Base-by-base conservation (phyloP, 2,888 invertebrate species). In the Arge pagana region DNA sequence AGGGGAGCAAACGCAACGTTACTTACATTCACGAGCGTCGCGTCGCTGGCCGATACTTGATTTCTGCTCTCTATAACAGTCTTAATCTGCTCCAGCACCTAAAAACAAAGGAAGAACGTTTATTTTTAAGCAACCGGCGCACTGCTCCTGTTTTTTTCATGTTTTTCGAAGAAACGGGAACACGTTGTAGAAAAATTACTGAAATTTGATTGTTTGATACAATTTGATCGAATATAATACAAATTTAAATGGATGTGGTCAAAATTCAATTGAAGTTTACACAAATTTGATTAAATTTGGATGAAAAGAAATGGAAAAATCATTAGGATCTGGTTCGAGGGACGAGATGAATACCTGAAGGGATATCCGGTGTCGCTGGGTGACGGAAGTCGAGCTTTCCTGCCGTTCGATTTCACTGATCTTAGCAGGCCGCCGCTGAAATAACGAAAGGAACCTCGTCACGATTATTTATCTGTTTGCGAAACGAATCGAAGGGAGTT, bases 21-120 rank as follows among this genome's bases (percentile, higher is more conserved):
- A 70, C 72, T 74, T 54, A 74, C 75, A 50, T 71, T 68, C 41
- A 61, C 52, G 41, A 52, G 59, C 51, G 64, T 60, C 49, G 64
- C 56, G 53, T 55, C 59, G 33, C 67, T 68, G 24, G 67, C 54
- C 30, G 68, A 66, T 56, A 69, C 62, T 56, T 75, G 74, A 56
- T 74, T 74, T 58, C 74, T 68, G 64, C 67, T 73, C 64, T 76
- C 74, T 64, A 74, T 73, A 56, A 70, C 74, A 49, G 74, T 74
- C 62, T 75, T 74, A 63, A 75, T 75, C 66, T 74, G 76, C 62
- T 75, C 74, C 59, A 76, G 65, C 60, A 74, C 73, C 75, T 76
- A 60, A 33, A n/a, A 45, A 23, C 16, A 33, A 33, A 39, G 4
- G 10, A 4, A 19, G 15, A 8, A 13, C 21, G n/a, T n/a, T n/a